Base-by-base conservation (phyloP, 2,888 invertebrate genomes). In the Galerucella nymphaeae region DNA sequence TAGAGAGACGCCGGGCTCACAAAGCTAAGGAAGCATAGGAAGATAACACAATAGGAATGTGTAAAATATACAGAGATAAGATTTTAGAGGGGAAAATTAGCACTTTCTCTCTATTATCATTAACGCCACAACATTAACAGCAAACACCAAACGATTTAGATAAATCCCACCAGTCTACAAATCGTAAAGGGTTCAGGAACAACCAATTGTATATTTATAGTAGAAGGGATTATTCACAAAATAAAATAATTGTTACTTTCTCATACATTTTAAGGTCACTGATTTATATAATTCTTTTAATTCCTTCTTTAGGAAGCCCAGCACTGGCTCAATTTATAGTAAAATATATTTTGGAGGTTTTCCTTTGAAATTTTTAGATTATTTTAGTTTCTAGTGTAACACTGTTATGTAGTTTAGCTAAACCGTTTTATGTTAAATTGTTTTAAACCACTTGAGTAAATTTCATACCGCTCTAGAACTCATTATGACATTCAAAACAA, bases 101-200 rank as follows among this genome's bases (percentile, higher is more conserved):
- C 78, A 77, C 76, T 73, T 70, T 72, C 69, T 72, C 72, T 75
- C 72, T 69, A 77, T 77, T 77, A 77, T 75, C 76, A 75, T 66
- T 67, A 66, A 62, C 71, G 77, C 72, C 69, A 72, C 74, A 64
- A 68, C 70, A 71, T 74, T 75, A 77, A 65, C 72, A 74, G 72
- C 77, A 77, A 72, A 72, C 77, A 76, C 76, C 74, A 76, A 81
- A 83, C 83, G 82, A 82, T 84, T 84, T 83, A 83, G 84, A 84
- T 84, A 84, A 84, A 83, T 83, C 77, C 80, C 77, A 78, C 80
- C 23, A 14, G 82, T 79, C 80, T 80, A 83, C 83, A 83, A 83
- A 82, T 83, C 82, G 81, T 83, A 82, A 72, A 78, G 79, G 76
- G 71, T 38, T 42, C 67, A 58, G 38, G 23, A 20, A 20, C 5